Conservation (phyloP, 2,888 invertebrate species). For the Philereme vetulata region DNA sequence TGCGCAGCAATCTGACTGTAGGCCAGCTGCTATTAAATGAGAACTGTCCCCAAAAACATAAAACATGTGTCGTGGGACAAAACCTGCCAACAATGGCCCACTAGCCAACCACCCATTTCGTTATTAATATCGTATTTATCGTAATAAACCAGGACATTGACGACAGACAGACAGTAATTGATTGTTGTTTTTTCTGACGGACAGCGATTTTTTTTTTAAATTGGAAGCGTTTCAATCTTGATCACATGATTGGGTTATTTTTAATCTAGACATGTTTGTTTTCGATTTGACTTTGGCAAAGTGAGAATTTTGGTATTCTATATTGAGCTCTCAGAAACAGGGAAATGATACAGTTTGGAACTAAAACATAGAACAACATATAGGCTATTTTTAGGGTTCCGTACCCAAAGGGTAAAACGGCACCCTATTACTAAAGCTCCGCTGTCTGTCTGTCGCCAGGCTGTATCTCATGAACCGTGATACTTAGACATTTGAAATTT, state of each 20-base stretch:
- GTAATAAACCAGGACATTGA: conserved; percentile 36
- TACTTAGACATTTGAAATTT: too few relatives aligned
- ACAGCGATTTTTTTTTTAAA: conserved; percentile 16
- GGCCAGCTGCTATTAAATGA: conserved; percentile 31
- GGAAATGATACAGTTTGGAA: too few relatives aligned
- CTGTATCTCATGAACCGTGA: too few relatives aligned
- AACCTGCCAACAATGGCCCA: conserved; percentile 43
- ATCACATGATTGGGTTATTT: conserved; percentile 13
- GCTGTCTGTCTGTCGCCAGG: too few relatives aligned
- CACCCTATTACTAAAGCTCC: too few relatives aligned
- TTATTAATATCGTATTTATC: conserved; percentile 29
- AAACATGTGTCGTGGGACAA: conserved; percentile 64
- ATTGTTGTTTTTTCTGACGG: conserved; percentile 35
- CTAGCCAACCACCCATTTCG: conserved; percentile 9
- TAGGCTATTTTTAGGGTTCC: too few relatives aligned
- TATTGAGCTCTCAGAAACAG: too few relatives aligned
- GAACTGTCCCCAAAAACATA: conserved; percentile 61
- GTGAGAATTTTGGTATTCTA: too few relatives aligned
- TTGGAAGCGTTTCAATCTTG: conserved; percentile 23
- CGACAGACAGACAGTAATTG: conserved; percentile 51
- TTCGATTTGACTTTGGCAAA: not conserved
- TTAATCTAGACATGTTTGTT: not conserved
- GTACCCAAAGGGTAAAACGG: too few relatives aligned
- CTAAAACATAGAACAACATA: too few relatives aligned
- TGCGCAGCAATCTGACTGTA: conserved; percentile 48